Evolutionary conservation across 2,888 invertebrate genomes (phyloP).

Genomic region (Halictus ligatus): DNA sequence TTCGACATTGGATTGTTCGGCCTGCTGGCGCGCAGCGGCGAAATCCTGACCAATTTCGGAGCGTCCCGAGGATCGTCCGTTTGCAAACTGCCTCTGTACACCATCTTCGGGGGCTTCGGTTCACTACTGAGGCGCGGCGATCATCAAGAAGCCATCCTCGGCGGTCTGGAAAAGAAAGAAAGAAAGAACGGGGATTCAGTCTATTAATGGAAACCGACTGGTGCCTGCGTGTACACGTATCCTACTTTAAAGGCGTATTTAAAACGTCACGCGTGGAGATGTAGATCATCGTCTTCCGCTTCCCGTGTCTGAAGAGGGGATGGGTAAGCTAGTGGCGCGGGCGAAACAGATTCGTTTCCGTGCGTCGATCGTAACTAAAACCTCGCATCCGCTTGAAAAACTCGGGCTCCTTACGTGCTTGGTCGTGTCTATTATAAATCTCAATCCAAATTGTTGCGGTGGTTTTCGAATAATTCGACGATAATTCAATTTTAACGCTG

Average conservation of each 20-base stretch:
- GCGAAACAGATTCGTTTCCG: conserved; percentile 13
- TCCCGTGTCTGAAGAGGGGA: background rate
- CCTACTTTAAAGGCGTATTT: conserved; percentile 24
- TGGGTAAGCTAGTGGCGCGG: background rate
- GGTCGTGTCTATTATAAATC: background rate
- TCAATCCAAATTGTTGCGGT: background rate
- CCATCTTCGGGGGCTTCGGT: conserved; percentile 70
- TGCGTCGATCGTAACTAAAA: background rate
- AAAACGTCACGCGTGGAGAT: conserved; percentile 14
- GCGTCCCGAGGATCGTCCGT: conserved; percentile 80
- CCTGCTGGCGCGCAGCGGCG: conserved; percentile 76
- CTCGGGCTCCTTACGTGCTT: background rate
- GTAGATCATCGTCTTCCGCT: conserved; percentile 36
- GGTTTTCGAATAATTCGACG: background rate
- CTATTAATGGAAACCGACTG: conserved; percentile 10
- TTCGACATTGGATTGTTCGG: conserved; percentile 45
- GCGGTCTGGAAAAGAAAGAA: conserved; percentile 19
- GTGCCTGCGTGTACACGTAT: conserved; percentile 6
- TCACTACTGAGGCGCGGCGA: conserved; percentile 1
- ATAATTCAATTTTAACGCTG: too few species aligned
- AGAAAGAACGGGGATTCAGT: background rate
- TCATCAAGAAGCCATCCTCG: conserved; percentile 32
- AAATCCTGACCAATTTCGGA: conserved; percentile 78
- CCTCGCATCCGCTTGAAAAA: background rate
- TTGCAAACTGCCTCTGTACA: conserved; percentile 79